Evolutionary conservation across 1,140 invertebrate species (phyloP).

Genomic region (Drosophila prosaltans): DNA sequence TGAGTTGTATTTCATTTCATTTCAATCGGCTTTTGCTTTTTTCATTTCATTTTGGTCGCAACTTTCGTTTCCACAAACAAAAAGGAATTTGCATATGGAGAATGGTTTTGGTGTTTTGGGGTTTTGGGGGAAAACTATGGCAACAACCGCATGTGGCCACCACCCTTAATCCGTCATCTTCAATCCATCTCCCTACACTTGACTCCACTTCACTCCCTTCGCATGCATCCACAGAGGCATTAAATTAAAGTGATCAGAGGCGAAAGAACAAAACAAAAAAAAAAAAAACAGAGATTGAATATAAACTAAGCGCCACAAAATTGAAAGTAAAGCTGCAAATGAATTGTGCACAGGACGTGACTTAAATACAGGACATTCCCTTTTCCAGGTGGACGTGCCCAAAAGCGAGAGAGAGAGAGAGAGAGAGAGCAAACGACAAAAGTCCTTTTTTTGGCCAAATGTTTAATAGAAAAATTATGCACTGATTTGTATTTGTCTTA

Average conservation of each 20-base stretch:
- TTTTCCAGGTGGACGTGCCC: conserved; percentile 40
- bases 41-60: conserved; percentile 42
- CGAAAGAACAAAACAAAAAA: conserved; percentile 8
- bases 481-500: conserved; percentile 79
- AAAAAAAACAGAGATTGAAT: conserved; percentile 60
- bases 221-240: conserved; percentile 44
- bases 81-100: conserved; percentile 63
- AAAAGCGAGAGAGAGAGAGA: too few species aligned
- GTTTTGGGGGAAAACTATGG: conserved; percentile 23
- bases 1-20: conserved; percentile 58
- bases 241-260: conserved; percentile 59
- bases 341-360: conserved; percentile 69
- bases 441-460: conserved; percentile 35
- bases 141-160: neutral
- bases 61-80: conserved; percentile 59
- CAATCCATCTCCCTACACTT: too few species aligned
- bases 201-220: too few species aligned
- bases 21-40: conserved; percentile 72
- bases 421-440: too few species aligned
- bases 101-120: neutral
- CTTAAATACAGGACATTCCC: conserved; percentile 26
- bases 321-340: conserved; percentile 71
- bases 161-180: neutral
- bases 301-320: conserved; percentile 67
- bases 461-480: conserved; percentile 81